Conservation (phyloP, 2,888 invertebrate species). For the Oxycera nigricornis region DNA sequence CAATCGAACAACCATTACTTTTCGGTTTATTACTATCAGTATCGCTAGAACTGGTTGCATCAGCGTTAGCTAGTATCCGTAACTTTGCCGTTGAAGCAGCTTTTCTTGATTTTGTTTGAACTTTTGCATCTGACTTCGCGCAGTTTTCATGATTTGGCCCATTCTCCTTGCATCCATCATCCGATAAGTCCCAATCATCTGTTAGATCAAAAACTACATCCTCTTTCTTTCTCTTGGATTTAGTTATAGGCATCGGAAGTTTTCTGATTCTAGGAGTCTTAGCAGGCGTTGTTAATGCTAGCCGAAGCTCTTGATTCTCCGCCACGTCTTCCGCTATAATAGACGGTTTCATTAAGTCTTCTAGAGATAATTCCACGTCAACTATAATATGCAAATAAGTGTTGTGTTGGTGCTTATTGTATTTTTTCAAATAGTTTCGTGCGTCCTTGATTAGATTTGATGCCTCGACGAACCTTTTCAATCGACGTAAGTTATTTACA, state of each 20-base stretch:
- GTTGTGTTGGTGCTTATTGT: constrained; percentile 27
- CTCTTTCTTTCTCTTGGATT: not conserved
- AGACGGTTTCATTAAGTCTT: not conserved
- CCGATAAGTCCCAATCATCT: not conserved
- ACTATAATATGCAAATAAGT: constrained; percentile 8
- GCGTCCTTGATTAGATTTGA: constrained; percentile 46
- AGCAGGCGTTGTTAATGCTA: no score
- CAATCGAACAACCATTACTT: no score
- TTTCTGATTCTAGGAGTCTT: not conserved
- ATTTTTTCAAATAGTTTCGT: constrained; percentile 38
- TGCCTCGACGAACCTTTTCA: constrained; percentile 50
- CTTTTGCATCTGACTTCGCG: not conserved
- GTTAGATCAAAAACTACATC: not conserved
- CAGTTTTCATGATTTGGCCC: no score
- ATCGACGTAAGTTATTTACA: constrained; percentile 54
- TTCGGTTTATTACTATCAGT: no score
- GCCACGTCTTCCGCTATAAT: not conserved
- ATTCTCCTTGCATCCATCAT: not conserved
- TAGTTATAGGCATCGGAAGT: not conserved
- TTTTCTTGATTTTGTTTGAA: not conserved
- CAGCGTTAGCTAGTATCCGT: no score
- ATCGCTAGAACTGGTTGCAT: no score
- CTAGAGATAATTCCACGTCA: not conserved
- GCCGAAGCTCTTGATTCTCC: not conserved
- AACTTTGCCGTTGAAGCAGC: no score